Base-by-base conservation (phyloP, 2,888 invertebrate species). In the Nemapogon koenigi region DNA sequence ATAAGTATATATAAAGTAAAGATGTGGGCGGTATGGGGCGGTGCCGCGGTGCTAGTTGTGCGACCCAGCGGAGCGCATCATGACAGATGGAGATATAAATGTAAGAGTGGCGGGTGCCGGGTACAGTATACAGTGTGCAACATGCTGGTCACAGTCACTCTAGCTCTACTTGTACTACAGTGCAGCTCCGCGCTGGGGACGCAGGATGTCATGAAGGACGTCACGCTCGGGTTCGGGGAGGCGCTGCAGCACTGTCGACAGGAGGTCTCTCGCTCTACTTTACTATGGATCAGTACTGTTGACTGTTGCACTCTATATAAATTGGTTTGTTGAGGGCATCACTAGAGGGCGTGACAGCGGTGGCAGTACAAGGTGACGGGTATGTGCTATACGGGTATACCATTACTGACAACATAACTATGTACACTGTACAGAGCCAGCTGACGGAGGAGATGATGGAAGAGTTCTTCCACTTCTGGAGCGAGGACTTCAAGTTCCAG, bases 381-480 rank as follows among this genome's bases (percentile, higher is more conserved):
- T 22, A 22, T 22, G 22, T 22, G 22, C 10, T 10, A 22, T 10
- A 7, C 6, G 6, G 22, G 10, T 22, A 22, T 22, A 3, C 11
- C 27, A 14, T 31, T 14, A 4, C 14, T 31, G 14, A 7, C 16
- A 16, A 6, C 4, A 27, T 27, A 6, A n/a, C 4, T 10, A 27
- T 27, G 27, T 6, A 2, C 32, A 8, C 3, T 13, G 4, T 39
- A 7, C 50, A 76, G 75, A 69, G 64, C 31, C 56, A 65, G 17
- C 56, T 78, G 26, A 57, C 65, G 0, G 65, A 68, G 35, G 73
- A 71, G 41, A 62, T 64, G 52, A 73, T 78, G 76, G 76, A 73
- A 41, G 65, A 75, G 55, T 78, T 78, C 62, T 73, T 68, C 51
- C 72, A 76, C 58, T 70, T 73, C 60, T 76, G 76, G 76, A 49